These are phyloP conservation scores for Augiades crinisus DNA, from an alignment of 2,888 invertebrate species.

Conservation along the genomic window DNA sequence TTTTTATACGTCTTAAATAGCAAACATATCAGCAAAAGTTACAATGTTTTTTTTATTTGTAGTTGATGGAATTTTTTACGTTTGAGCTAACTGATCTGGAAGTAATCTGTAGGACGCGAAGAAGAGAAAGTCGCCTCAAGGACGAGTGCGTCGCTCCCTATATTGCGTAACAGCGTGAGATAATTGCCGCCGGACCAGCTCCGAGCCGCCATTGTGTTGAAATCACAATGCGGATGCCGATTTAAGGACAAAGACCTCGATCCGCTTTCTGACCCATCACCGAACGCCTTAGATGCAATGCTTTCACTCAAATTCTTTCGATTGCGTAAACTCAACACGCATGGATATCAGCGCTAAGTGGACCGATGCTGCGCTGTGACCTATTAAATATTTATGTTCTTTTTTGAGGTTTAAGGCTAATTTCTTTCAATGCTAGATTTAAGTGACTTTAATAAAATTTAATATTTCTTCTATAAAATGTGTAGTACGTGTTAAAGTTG, in stretches of 20 bases:
- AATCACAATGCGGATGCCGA: constrained; percentile 57
- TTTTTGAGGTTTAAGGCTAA: too few relatives aligned
- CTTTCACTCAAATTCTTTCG: constrained; percentile 36
- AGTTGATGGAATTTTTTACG: constrained; percentile 13
- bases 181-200: constrained; percentile 46
- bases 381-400: constrained; percentile 9
- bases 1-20: too few relatives aligned
- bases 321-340: constrained; percentile 25
- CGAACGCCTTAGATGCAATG: constrained; percentile 39
- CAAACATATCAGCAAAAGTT: too few relatives aligned
- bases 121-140: constrained; percentile 76
- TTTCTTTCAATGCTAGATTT: too few relatives aligned
- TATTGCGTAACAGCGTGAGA: constrained; percentile 58
- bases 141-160: constrained; percentile 71
- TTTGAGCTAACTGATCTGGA: constrained; percentile 3
- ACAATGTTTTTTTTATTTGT: too few relatives aligned
- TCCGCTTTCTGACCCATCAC: constrained; percentile 42
- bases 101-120: constrained; percentile 7
- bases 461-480: too few relatives aligned
- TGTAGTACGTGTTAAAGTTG: too few relatives aligned
- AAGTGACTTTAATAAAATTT: too few relatives aligned
- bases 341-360: constrained; percentile 17
- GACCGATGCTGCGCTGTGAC: constrained; percentile 7
- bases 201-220: constrained; percentile 45
- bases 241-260: constrained; percentile 67